Evolutionary conservation across 2,113 vertebrate genomes (phyloP).

Genomic region (Puntigrus tetrazona): DNA sequence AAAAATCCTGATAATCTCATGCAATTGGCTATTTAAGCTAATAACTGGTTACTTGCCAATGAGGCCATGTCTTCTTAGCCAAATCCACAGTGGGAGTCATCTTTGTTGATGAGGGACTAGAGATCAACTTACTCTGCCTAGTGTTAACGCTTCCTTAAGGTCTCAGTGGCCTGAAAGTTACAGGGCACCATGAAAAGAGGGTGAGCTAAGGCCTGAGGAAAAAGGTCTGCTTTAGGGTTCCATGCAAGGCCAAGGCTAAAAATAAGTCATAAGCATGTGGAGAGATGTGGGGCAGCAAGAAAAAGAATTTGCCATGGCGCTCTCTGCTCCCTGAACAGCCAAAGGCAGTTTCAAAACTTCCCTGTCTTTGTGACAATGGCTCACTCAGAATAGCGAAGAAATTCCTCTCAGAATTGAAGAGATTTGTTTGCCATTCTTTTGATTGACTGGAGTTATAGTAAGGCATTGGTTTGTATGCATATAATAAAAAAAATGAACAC

Average conservation of each 20-base stretch:
- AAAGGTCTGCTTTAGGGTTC: slow-evolving; percentile 63
- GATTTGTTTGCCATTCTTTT: neutral
- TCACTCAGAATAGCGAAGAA: slow-evolving; percentile 51
- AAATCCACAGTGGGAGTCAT: slow-evolving; percentile 50
- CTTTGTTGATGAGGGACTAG: slow-evolving; percentile 55
- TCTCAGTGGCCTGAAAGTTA: slow-evolving; percentile 25
- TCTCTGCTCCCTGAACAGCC: slow-evolving; percentile 58
- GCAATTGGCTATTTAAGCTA: slow-evolving; percentile 59
- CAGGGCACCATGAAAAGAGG: slow-evolving; percentile 56
- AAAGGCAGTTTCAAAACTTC: slow-evolving; percentile 49
- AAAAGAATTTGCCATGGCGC: slow-evolving; percentile 59
- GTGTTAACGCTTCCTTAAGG: slow-evolving; percentile 60
- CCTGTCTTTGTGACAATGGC: neutral
- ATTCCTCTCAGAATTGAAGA: neutral
- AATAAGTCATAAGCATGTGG: slow-evolving; percentile 36
- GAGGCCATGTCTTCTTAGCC: neutral
- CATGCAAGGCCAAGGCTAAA: slow-evolving; percentile 59
- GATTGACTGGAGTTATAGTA: neutral
- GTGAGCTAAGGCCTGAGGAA: slow-evolving; percentile 69
- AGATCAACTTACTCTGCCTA: slow-evolving; percentile 62
- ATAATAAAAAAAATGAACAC: neutral
- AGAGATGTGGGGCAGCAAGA: slow-evolving; percentile 68
- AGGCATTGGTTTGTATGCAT: neutral
- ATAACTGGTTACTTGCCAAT: slow-evolving; percentile 57
- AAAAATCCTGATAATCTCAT: neutral